phyloP scores from a whole-genome alignment of 2,797 vertebrate genomes.

The Gobionotothen gibberifrons region DNA sequence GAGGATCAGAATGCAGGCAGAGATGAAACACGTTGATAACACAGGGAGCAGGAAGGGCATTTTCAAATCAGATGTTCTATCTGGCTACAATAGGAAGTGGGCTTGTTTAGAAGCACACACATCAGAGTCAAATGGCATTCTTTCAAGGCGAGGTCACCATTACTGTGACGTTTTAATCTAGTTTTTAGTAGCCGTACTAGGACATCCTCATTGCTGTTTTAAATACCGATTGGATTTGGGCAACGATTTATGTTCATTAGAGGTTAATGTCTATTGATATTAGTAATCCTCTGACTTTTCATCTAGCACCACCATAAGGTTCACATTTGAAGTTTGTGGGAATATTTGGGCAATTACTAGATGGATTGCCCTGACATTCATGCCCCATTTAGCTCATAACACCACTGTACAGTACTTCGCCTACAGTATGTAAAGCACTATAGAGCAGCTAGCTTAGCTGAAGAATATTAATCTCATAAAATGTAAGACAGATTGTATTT shows the following conservation, averaged over 20 bases:
- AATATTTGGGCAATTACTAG: background rate
- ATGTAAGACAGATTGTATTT: background rate
- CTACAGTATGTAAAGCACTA: background rate
- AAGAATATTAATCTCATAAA: conserved; percentile 1
- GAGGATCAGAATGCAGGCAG: conserved; percentile 35
- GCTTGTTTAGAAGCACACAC: conserved; percentile 37
- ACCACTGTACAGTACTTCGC: background rate
- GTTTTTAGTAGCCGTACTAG: background rate
- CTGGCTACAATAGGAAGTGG: conserved; percentile 45
- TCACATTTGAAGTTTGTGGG: background rate
- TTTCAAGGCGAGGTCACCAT: conserved; percentile 8
- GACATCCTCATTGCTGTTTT: background rate
- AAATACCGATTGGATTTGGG: background rate
- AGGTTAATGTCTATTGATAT: background rate
- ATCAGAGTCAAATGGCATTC: conserved; percentile 28
- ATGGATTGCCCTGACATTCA: background rate
- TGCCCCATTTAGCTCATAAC: background rate
- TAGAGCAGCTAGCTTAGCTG: background rate
- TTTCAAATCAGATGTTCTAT: conserved; percentile 52
- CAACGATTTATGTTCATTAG: background rate
- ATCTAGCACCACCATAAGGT: fast-evolving
- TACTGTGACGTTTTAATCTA: background rate
- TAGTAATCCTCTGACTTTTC: background rate
- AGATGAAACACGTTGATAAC: conserved; percentile 64
- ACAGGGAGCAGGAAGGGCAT: conserved; percentile 61